Evolutionary conservation across 53 echinoderm and acorn worm genomes (phyloP).

Genomic region (Antedon mediterranea): DNA sequence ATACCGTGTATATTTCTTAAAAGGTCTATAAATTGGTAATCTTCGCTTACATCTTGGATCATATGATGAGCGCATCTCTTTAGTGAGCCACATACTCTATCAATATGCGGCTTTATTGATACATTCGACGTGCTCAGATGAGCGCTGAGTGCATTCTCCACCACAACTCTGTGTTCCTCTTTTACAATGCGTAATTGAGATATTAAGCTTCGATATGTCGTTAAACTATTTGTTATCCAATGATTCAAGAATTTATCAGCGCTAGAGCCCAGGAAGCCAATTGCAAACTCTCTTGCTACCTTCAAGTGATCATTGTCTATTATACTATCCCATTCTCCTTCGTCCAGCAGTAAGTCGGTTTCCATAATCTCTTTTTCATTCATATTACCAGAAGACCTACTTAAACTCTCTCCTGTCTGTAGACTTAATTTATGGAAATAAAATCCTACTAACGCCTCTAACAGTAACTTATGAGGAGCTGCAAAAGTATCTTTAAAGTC

Average conservation of each 20-base stretch:
- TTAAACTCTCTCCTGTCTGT: not conserved
- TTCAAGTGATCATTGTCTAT: not conserved
- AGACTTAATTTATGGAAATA: not conserved
- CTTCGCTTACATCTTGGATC: not conserved
- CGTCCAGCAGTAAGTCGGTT: not conserved
- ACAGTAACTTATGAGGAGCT: not conserved
- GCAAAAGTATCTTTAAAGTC: not conserved
- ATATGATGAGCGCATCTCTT: not conserved
- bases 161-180: not conserved
- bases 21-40: not conserved
- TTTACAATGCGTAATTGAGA: not conserved
- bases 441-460: not conserved
- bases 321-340: not conserved
- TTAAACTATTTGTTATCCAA: not conserved
- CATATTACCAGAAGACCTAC: not conserved
- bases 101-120: not conserved
- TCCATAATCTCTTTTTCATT: no score
- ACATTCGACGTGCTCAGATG: not conserved
- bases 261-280: not conserved
- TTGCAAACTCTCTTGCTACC: not conserved
- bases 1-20: not conserved
- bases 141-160: not conserved
- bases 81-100: not conserved
- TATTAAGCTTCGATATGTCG: not conserved
- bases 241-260: not conserved